phyloP scores from a whole-genome alignment of 2,797 vertebrate genomes.

The Parauchenoglanis ngamensis region DNA sequence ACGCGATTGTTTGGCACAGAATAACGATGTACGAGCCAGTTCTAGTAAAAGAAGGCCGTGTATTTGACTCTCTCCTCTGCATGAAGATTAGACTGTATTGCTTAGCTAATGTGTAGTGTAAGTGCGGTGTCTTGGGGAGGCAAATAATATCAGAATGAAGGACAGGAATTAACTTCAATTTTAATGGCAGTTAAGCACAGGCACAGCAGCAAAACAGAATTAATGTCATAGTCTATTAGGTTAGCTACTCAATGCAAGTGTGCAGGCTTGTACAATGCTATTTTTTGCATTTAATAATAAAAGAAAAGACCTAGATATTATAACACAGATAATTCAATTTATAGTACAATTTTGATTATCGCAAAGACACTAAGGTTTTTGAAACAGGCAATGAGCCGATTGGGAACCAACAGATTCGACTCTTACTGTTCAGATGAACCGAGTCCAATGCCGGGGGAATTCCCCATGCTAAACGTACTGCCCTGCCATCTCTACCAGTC shows the following conservation, averaged over 20 bases:
- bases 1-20: neutral
- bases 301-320: too few relatives aligned
- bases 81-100: neutral
- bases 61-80: too few relatives aligned
- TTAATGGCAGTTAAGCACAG: neutral
- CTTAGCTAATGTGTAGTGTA: too few relatives aligned
- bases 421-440: neutral
- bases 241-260: neutral
- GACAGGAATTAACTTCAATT: neutral
- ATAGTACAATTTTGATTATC: neutral
- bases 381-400: neutral
- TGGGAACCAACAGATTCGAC: neutral
- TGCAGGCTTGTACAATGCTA: neutral
- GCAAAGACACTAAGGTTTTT: neutral
- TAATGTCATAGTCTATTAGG: neutral
- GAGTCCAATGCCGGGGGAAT: conserved; percentile 62
- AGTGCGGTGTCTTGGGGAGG: neutral
- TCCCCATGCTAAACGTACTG: conserved; percentile 63
- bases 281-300: neutral
- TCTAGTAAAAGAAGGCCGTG: neutral
- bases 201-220: neutral
- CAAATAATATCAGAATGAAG: neutral
- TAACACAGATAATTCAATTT: neutral
- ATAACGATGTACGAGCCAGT: neutral
- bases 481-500: conserved; percentile 4